phyloP scores from a whole-genome alignment of 2,888 invertebrate species.

The Pammene aurita region DNA sequence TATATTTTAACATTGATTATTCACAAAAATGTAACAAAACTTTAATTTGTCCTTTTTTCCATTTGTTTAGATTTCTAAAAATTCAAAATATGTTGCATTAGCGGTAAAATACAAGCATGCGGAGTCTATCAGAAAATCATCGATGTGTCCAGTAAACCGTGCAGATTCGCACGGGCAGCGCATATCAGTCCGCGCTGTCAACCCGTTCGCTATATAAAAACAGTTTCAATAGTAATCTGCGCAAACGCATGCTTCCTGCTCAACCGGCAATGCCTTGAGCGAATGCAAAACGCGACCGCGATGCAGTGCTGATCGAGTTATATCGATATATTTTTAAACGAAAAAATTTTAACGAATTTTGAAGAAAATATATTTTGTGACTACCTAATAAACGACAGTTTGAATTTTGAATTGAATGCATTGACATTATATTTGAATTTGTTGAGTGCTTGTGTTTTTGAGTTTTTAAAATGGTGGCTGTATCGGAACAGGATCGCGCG shows the following conservation, averaged over 20 bases:
- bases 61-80: too few relatives aligned
- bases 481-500: conserved; percentile 32
- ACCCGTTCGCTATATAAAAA: conserved; percentile 37
- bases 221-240: conserved; percentile 31
- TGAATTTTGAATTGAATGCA: too few relatives aligned
- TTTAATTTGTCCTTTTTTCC: too few relatives aligned
- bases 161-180: conserved; percentile 6
- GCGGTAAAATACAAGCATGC: background rate
- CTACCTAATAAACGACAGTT: too few relatives aligned
- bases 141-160: background rate
- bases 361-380: too few relatives aligned
- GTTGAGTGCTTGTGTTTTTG: background rate
- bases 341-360: background rate
- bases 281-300: conserved; percentile 35
- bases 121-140: background rate
- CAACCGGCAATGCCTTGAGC: conserved; percentile 38
- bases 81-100: too few relatives aligned
- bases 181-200: conserved; percentile 16
- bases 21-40: too few relatives aligned
- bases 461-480: conserved; percentile 35
- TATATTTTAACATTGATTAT: too few relatives aligned
- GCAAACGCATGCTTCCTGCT: conserved; percentile 39
- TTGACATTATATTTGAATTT: background rate
- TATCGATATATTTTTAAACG: background rate
- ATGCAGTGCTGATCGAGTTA: conserved; percentile 6